Percentiles rank a stretch among this genome's conserved stretches.
These are phyloP conservation scores for Bombus balteatus DNA, from an alignment of 1,140 invertebrate species.

Conservation along the genomic window DNA sequence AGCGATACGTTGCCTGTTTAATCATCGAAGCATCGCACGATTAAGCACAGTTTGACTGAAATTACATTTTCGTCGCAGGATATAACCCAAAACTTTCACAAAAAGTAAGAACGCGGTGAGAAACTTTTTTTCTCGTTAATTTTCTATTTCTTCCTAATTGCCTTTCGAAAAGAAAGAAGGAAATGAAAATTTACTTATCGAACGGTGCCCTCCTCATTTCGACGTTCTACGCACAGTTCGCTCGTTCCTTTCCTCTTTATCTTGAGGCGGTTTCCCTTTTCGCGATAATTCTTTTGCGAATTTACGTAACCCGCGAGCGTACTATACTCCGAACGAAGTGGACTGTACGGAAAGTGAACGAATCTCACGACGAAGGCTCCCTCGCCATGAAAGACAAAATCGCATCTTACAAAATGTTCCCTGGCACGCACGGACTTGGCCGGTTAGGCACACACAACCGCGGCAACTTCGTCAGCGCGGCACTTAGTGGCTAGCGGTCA, in stretches of 20 bases:
- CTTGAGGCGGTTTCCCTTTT: constrained; percentile 34
- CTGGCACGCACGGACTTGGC: constrained; percentile 58
- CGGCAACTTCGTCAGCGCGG: constrained; percentile 35
- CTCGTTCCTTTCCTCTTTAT: constrained; percentile 49
- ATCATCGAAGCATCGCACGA: neutral
- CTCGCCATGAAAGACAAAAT: constrained; percentile 67
- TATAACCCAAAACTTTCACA: neutral
- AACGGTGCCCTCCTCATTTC: constrained; percentile 76
- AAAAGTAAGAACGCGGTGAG: too few relatives aligned
- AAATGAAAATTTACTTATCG: constrained; percentile 76
- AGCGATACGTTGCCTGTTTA: constrained; percentile 5
- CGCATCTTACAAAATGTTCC: constrained; percentile 75
- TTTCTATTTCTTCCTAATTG: constrained; percentile 23
- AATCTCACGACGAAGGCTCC: constrained; percentile 59
- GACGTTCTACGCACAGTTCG: constrained; percentile 50
- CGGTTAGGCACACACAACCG: constrained; percentile 24
- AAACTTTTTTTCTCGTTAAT: neutral
- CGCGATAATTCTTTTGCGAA: constrained; percentile 36
- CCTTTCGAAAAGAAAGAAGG: constrained; percentile 13
- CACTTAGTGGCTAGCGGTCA: constrained; percentile 41
- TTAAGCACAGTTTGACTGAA: neutral
- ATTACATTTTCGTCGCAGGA: too few relatives aligned
- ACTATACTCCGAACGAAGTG: constrained; percentile 42
- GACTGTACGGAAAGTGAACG: constrained; percentile 35
- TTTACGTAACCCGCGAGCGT: constrained; percentile 74